Evolutionary conservation across 2,113 vertebrate species (phyloP).

Genomic region (Microtus oregoni): DNA sequence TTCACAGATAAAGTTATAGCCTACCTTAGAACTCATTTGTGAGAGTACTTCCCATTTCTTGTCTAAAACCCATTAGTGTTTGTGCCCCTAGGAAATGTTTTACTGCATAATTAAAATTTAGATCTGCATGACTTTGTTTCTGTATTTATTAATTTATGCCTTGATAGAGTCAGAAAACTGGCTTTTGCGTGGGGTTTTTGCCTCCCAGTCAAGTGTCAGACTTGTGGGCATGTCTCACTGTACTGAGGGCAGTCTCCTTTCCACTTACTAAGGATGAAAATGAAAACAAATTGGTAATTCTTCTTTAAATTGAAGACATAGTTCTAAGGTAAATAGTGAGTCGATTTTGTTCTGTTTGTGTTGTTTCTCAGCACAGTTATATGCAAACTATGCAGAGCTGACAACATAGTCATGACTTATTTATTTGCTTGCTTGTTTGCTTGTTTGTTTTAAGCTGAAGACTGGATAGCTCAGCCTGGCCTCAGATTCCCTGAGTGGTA

Average conservation of each 20-base stretch:
- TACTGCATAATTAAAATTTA: slow-evolving; percentile 43
- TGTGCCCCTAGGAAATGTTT: slow-evolving; percentile 20
- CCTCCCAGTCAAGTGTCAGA: neutral
- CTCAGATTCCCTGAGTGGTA: neutral
- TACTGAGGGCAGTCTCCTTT: neutral
- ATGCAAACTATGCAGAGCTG: neutral
- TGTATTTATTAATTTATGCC: slow-evolving; percentile 40
- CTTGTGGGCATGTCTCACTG: neutral
- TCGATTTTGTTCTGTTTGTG: neutral
- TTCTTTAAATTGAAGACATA: slow-evolving; percentile 29
- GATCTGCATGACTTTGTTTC: slow-evolving; percentile 25
- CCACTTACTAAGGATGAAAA: neutral
- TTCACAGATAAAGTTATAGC: neutral
- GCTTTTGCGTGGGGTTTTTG: neutral
- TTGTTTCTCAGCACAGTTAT: neutral
- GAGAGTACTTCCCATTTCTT: neutral
- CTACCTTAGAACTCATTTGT: slow-evolving; percentile 37
- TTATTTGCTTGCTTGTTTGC: neutral
- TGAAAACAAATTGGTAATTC: slow-evolving; percentile 17
- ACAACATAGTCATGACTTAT: neutral
- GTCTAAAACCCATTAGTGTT: slow-evolving; percentile 5
- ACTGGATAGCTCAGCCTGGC: neutral
- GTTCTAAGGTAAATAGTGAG: neutral
- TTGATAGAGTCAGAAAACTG: slow-evolving; percentile 32
- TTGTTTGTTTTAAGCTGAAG: neutral